These are phyloP conservation scores for Drosophila niveifrons DNA, from an alignment of 2,888 invertebrate genomes.

Conservation along the genomic window DNA sequence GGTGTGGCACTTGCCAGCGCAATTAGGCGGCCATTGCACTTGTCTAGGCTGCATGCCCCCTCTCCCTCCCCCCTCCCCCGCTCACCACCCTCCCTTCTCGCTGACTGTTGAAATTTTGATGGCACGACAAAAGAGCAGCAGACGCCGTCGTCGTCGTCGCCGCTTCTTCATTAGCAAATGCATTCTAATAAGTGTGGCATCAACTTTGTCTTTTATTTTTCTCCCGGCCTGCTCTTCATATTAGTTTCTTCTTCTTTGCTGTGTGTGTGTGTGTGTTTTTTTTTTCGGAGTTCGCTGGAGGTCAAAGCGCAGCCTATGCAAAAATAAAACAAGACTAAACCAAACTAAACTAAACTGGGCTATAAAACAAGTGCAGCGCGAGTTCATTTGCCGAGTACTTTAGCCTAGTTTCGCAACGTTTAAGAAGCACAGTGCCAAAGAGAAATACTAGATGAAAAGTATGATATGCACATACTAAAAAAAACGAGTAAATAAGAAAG, in stretches of 20 bases:
- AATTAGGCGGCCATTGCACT: constrained; percentile 79
- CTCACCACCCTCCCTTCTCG: background rate
- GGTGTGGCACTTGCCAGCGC: constrained; percentile 71
- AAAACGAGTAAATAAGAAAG: too few species aligned
- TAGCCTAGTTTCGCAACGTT: constrained; percentile 13
- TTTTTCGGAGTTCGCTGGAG: constrained; percentile 18
- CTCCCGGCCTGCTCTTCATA: background rate
- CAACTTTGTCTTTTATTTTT: constrained; percentile 17
- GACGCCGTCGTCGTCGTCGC: constrained; percentile 13
- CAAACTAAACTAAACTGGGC: background rate
- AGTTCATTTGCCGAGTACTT: constrained; percentile 20
- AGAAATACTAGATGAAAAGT: background rate
- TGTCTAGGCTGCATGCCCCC: constrained; percentile 44
- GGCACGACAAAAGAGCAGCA: constrained; percentile 62
- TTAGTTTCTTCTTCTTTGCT: constrained; percentile 5
- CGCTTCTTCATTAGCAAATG: constrained; percentile 63
- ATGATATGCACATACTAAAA: background rate
- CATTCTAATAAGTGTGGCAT: constrained; percentile 64
- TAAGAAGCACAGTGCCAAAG: background rate
- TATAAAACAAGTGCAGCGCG: constrained; percentile 10
- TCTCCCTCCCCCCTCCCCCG: background rate
- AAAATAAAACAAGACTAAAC: background rate
- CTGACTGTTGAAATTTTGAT: constrained; percentile 63
- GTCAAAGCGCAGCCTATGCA: constrained; percentile 7
- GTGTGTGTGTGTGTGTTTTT: too few species aligned